Percentiles rank a stretch among this genome's conserved stretches.
phyloP scores from a whole-genome alignment of 2,797 vertebrate genomes.

The Melanotaenia trifasciata region DNA sequence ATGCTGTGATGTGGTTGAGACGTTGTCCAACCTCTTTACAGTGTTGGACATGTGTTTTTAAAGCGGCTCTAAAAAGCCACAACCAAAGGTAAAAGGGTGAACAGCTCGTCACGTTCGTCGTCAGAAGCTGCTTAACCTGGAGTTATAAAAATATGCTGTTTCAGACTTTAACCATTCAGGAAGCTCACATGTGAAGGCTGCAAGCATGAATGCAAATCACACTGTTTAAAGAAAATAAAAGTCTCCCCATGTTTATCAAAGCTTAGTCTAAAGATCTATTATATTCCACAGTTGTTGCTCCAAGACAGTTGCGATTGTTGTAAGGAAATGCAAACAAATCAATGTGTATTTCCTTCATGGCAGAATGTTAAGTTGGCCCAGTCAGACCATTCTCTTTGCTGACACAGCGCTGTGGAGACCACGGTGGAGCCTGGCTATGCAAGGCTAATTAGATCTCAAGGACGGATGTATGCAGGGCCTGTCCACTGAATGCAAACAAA shows the following conservation, averaged over 20 bases:
- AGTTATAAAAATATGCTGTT: too few species aligned
- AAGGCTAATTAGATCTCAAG: constrained; percentile 7
- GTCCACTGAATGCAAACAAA: not conserved
- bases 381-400: not conserved
- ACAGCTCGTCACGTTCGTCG: too few species aligned
- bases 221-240: not conserved
- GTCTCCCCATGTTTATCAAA: not conserved
- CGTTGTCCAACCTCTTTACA: too few species aligned
- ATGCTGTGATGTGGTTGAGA: too few species aligned
- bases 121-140: too few species aligned
- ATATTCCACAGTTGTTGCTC: not conserved
- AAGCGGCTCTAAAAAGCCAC: too few species aligned
- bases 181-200: not conserved
- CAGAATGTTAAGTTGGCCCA: not conserved
- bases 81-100: too few species aligned
- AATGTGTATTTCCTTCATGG: not conserved
- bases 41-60: too few species aligned
- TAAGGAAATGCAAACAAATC: not conserved
- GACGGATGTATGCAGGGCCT: not conserved
- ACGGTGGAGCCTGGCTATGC: constrained; percentile 4
- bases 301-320: not conserved
- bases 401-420: not conserved
- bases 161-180: too few species aligned
- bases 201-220: not conserved
- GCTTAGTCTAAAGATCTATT: not conserved